Conservation (phyloP, 2,113 vertebrate genomes). For the Pomatostomus ruficeps region DNA sequence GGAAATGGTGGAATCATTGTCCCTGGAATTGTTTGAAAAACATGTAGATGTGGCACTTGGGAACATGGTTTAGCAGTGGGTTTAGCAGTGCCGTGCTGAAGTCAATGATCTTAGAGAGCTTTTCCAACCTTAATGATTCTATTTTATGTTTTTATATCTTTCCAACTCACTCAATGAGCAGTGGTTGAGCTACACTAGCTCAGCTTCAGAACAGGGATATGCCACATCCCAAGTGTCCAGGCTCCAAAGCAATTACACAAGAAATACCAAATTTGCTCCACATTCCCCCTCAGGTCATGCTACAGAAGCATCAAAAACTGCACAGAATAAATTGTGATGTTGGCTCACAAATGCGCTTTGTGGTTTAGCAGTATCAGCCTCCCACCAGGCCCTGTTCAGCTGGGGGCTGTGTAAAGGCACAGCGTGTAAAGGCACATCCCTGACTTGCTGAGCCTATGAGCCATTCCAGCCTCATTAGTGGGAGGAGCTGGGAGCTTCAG, state of each 20-base stretch:
- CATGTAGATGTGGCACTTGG: background rate
- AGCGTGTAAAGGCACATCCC: background rate
- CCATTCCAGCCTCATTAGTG: background rate
- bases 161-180: background rate
- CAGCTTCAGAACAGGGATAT: background rate
- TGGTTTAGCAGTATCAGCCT: background rate
- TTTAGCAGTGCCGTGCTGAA: background rate
- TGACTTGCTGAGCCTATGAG: background rate
- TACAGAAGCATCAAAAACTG: background rate
- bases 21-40: background rate
- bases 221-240: background rate
- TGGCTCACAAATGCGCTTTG: background rate
- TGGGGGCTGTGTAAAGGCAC: background rate
- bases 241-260: background rate
- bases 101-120: background rate
- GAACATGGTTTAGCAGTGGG: background rate
- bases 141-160: background rate
- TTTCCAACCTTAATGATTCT: background rate
- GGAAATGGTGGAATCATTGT: background rate
- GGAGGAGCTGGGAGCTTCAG: background rate
- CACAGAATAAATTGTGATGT: accelerated
- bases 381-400: background rate
- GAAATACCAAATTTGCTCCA: background rate
- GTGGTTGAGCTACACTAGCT: background rate
- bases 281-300: background rate